Evolutionary conservation across 2,888 invertebrate species (phyloP), one percentile per base, ranked within the genome.

Genomic region (Cybosia mesomella): DNA sequence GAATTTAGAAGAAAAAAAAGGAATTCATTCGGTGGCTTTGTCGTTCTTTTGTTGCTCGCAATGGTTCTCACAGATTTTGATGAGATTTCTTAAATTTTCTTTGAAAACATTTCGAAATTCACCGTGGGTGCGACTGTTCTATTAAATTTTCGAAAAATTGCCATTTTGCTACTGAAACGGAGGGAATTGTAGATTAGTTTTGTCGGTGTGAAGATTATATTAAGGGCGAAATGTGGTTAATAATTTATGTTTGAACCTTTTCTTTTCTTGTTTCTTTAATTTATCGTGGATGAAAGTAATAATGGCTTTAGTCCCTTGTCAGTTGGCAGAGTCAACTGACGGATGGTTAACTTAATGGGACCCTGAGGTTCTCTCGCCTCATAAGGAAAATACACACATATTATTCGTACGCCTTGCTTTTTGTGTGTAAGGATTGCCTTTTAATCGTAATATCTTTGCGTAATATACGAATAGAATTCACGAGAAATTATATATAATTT

Each of bases 21-120:
- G 89, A 88, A 92, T 92, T 92, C 91, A 90, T 92, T 89, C 84
- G 76, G 82, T 81, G 82, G 83, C 77, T 86, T 85, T 85, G 87
- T 82, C 72, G 78, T 71, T 80, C 82, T 84, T 85, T 88, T 88
- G 85, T 86, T 79, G 74, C 73, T 75, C 77, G 82, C 76, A 61
- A 61, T 70, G 82, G 75, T 72, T 72, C 81, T 82, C 80, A 73
- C 71, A 77, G 81, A 74, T 72, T 84, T 85, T 83, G 82, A 87
- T 83, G 86, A 85, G 84, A 79, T 82, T 85, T 84, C 81, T 84
- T 80, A 76, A 70, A 79, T 76, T 80, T 78, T 79, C 74, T 73
- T 75, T 68, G 59, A 34, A 67, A 76, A 75, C 71, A 74, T 76
- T 79, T 77, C 69, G 63, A 65, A 67, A 55, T 61, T 58, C 61